phyloP scores from a whole-genome alignment of 1,140 invertebrate genomes.

The Nasonia longicornis region DNA sequence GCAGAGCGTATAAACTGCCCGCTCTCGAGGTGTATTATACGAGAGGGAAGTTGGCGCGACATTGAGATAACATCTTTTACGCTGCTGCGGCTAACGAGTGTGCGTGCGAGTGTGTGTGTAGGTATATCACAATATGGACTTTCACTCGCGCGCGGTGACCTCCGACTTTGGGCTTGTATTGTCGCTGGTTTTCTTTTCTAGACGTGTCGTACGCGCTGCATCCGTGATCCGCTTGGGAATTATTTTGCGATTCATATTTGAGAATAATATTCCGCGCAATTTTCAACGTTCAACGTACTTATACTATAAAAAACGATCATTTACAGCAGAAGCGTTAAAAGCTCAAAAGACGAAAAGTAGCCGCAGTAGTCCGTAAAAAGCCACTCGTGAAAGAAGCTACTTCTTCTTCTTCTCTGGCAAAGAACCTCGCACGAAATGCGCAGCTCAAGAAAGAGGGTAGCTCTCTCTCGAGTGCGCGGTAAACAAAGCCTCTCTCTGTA shows the following conservation, averaged over 20 bases:
- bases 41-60: neutral
- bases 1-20: neutral
- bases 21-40: too few relatives aligned
- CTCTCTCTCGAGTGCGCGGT: neutral
- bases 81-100: neutral
- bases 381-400: too few relatives aligned
- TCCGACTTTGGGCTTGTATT: neutral
- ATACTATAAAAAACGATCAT: too few relatives aligned
- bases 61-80: constrained; percentile 27
- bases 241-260: neutral
- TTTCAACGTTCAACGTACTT: too few relatives aligned
- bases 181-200: neutral
- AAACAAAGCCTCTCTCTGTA: constrained; percentile 1
- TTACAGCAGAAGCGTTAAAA: too few relatives aligned
- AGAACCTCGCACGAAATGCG: neutral
- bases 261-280: too few relatives aligned
- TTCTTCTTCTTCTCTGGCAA: too few relatives aligned
- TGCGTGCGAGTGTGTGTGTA: neutral
- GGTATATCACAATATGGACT: neutral
- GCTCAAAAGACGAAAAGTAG: too few relatives aligned
- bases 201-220: neutral
- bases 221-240: neutral
- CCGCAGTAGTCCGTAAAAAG: too few relatives aligned
- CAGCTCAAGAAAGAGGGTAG: constrained; percentile 6
- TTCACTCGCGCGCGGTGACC: constrained; percentile 14